These are phyloP conservation scores for Aegithalos caudatus DNA, from an alignment of 2,113 vertebrate species.

Conservation along the genomic window DNA sequence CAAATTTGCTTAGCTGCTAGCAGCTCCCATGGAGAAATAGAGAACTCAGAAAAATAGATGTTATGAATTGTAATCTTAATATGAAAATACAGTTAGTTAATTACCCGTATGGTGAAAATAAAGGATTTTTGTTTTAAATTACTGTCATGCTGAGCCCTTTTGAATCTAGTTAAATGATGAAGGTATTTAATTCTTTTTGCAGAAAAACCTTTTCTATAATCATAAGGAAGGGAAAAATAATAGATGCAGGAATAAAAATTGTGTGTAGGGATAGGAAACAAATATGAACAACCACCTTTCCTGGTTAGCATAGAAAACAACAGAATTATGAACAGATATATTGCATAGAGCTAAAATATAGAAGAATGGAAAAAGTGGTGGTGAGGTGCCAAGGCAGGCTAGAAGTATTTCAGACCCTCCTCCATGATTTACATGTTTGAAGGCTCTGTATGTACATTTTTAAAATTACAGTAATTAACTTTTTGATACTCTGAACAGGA, in stretches of 20 bases:
- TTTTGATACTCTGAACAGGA: not conserved
- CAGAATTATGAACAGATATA: not conserved
- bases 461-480: constrained; percentile 6
- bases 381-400: not conserved
- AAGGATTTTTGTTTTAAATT: not conserved
- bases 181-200: not conserved
- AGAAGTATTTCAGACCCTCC: not conserved
- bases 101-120: not conserved
- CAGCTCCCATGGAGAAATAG: not conserved
- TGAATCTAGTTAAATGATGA: not conserved
- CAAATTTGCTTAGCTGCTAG: not conserved
- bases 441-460: not conserved
- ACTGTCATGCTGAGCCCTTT: not conserved
- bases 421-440: not conserved
- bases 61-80: not conserved
- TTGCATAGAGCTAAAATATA: not conserved
- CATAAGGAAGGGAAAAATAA: not conserved
- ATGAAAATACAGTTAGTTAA: not conserved
- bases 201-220: not conserved
- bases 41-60: not conserved
- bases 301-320: not conserved
- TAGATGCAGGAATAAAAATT: not conserved
- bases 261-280: not conserved
- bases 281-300: not conserved
- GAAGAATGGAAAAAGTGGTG: not conserved